Evolutionary conservation across 2,797 vertebrate species (phyloP).

Genomic region (Gallinago solitaria): DNA sequence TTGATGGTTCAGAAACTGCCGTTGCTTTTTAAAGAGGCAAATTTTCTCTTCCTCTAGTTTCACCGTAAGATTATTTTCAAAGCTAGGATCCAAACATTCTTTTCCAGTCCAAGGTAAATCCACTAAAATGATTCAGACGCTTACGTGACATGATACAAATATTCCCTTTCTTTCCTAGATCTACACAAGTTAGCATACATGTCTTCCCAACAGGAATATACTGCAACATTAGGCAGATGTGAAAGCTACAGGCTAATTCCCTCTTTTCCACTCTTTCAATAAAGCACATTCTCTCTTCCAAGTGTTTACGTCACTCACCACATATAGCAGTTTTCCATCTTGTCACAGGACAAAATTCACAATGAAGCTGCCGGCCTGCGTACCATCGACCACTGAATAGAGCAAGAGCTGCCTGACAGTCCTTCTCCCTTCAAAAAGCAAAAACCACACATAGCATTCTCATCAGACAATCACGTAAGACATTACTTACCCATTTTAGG

Average conservation of each 20-base stretch:
- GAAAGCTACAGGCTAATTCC: neutral
- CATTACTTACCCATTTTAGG: neutral
- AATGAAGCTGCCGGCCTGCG: constrained; percentile 93
- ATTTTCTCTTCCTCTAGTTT: neutral
- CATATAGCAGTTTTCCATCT: constrained; percentile 98
- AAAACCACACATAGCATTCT: neutral
- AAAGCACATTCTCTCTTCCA: neutral
- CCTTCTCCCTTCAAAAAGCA: constrained; percentile 85
- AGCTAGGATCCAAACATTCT: neutral
- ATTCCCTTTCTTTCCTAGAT: neutral
- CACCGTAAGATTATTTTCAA: neutral
- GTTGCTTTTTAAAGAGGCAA: neutral
- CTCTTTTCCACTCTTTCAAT: neutral
- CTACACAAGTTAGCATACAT: neutral
- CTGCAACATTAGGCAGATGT: neutral
- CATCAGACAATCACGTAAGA: neutral
- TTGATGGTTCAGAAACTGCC: neutral
- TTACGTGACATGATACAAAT: fast-evolving
- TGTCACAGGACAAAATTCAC: constrained; percentile 94
- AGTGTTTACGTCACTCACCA: constrained; percentile 78
- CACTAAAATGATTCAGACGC: neutral
- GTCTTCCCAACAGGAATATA: neutral
- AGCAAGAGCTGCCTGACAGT: constrained; percentile 89
- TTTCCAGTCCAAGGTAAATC: neutral
- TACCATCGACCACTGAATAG: constrained; percentile 96